Percentiles rank a stretch among this genome's conserved stretches.
Conservation (phyloP, 2,888 invertebrate species). For the Rhodophaea formosa region DNA sequence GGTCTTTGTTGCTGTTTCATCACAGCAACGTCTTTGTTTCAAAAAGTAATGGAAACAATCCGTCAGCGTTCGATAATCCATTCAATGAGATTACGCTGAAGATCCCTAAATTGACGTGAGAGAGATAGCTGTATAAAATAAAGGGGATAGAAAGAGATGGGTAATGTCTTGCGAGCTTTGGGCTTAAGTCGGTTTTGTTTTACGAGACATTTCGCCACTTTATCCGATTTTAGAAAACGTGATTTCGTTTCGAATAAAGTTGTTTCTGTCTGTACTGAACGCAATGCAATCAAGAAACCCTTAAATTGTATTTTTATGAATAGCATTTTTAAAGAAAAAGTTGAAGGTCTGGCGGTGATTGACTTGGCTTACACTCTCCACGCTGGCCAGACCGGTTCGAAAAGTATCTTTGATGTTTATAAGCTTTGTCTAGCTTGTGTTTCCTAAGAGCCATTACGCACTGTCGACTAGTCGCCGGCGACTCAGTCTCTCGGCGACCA, state of each 20-base stretch:
- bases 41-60: slow-evolving; percentile 1
- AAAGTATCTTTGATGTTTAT: no score
- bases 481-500: no score
- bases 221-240: slow-evolving; percentile 26
- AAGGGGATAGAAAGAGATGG: neutral
- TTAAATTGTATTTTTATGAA: no score
- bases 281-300: neutral
- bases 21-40: neutral
- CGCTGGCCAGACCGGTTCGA: no score
- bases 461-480: no score
- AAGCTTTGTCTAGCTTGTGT: no score
- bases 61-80: slow-evolving; percentile 33
- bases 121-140: neutral
- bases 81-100: slow-evolving; percentile 29
- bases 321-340: no score
- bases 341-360: no score
- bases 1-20: neutral
- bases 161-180: slow-evolving; percentile 1
- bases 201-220: slow-evolving; percentile 33
- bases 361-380: no score
- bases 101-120: slow-evolving; percentile 16
- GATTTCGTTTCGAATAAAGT: slow-evolving; percentile 5
- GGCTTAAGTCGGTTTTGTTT: slow-evolving; percentile 32
- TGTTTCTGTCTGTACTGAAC: slow-evolving; percentile 1
- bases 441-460: no score